A percentile compares a stretch with the other conserved stretches of the same genome.
Evolutionary conservation across 1,140 invertebrate genomes (phyloP).

Genomic region (Orius laevigatus): DNA sequence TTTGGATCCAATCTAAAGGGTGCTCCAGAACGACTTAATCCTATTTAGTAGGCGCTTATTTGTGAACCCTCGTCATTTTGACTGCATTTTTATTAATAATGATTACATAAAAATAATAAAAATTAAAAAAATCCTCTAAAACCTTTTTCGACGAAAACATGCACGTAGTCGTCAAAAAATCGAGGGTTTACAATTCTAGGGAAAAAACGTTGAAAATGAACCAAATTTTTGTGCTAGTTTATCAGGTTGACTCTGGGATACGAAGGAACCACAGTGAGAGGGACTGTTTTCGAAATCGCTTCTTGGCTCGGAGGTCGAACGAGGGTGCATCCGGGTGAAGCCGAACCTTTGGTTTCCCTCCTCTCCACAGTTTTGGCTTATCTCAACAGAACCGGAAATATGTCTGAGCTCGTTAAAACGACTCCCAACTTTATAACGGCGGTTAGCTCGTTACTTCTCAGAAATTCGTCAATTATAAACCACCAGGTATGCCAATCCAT

Average conservation of each 20-base stretch:
- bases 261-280: slow-evolving; percentile 37
- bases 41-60: too few relatives aligned
- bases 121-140: too few relatives aligned
- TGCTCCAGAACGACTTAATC: too few relatives aligned
- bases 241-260: slow-evolving; percentile 43
- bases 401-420: slow-evolving; percentile 25
- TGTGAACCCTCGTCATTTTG: too few relatives aligned
- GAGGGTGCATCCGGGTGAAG: slow-evolving; percentile 34
- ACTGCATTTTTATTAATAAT: too few relatives aligned
- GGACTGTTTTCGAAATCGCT: slow-evolving; percentile 28
- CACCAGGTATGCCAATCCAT: slow-evolving; percentile 28
- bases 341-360: slow-evolving; percentile 32
- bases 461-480: slow-evolving; percentile 31
- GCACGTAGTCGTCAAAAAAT: too few relatives aligned
- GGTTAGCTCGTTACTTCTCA: slow-evolving; percentile 31
- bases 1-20: too few relatives aligned
- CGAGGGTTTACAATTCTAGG: too few relatives aligned
- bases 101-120: too few relatives aligned
- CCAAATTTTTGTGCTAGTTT: slow-evolving; percentile 29
- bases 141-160: too few relatives aligned
- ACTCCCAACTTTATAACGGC: slow-evolving; percentile 31
- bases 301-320: slow-evolving; percentile 27
- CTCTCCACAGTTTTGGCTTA: slow-evolving; percentile 33
- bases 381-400: slow-evolving; percentile 26
- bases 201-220: too few relatives aligned